Evolutionary conservation across 2,113 vertebrate species (phyloP), one percentile per base, ranked within the genome.

Genomic region (Pseudopodoces humilis): DNA sequence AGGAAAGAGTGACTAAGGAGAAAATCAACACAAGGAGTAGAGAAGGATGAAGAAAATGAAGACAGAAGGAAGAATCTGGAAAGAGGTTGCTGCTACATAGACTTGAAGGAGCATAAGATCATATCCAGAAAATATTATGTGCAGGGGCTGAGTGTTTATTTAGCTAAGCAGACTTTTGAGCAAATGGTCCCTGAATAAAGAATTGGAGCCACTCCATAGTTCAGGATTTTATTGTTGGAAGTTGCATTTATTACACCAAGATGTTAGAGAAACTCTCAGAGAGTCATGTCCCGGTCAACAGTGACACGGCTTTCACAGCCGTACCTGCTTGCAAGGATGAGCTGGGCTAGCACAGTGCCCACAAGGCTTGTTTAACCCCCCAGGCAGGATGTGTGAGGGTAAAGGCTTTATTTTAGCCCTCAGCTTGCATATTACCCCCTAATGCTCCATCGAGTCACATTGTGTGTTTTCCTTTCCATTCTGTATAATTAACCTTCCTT

Each of bases 211-310:
- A 31, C 24, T 76, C n/a, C 10, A 2, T 22, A 24, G 20, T 80
- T 79, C 58, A 83, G 63, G 31, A 68, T 67, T 76, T 76, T 0
- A 0, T 22, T 50, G 15, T 15, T 80, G 37, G 47, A 24, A 52
- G 41, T 67, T 80, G 41, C 20, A 43, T 43, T 74, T 50, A 16
- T 60, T 75, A 28, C 33, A 49, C 11, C 28, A 33, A 65, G 19
- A 23, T 2, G 2, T 58, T 13, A 27, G 55, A 77, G 68, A 25
- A 75, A 39, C 23, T 76, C 35, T 39, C 2, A 19, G 11, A 33
- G n/a, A 35, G 39, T 63, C 58, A 11, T 0, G 0, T 52, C 43
- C 52, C 0, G 0, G 20, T 47, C 64, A 27, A 7, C 31, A 63
- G 33, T n/a, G 53, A 22, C 44, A 19, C 15, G 60, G 33, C 19